Evolutionary conservation across 2,797 vertebrate species (phyloP).

Genomic region (Lutjanus argentimaculatus): DNA sequence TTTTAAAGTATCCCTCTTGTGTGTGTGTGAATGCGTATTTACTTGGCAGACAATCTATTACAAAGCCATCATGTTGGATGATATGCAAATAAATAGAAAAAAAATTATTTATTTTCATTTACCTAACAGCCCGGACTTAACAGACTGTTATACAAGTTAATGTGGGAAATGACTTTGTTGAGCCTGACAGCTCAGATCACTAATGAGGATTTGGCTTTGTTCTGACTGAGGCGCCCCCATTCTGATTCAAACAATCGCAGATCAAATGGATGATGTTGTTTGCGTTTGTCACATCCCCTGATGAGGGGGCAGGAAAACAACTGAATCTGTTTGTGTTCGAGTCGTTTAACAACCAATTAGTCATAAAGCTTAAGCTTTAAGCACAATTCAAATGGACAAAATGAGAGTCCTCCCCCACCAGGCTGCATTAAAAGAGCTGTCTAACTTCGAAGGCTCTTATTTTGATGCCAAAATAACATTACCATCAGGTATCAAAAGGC

Average conservation of each 20-base stretch:
- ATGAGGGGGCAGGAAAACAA: slow-evolving; percentile 63
- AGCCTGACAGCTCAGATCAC: slow-evolving; percentile 52
- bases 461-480: slow-evolving; percentile 5
- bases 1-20: no score
- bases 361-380: slow-evolving; percentile 57
- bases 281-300: slow-evolving; percentile 56
- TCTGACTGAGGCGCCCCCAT: slow-evolving; percentile 41
- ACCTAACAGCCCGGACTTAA: slow-evolving; percentile 13
- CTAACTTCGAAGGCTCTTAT: slow-evolving; percentile 21
- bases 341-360: slow-evolving; percentile 72
- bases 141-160: slow-evolving; percentile 38
- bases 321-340: slow-evolving; percentile 47
- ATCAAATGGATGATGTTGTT: slow-evolving; percentile 66
- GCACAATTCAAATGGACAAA: slow-evolving; percentile 49
- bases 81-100: slow-evolving; percentile 6
- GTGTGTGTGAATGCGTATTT: slow-evolving; percentile 1
- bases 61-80: slow-evolving; percentile 5
- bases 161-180: slow-evolving; percentile 46
- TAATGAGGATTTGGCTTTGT: slow-evolving; percentile 70
- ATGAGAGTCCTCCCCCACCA: slow-evolving; percentile 4
- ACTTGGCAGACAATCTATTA: slow-evolving; percentile 25
- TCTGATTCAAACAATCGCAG: slow-evolving; percentile 60
- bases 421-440: slow-evolving; percentile 16
- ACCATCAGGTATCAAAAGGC: neutral
- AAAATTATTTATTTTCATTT: slow-evolving; percentile 8